phyloP scores from a whole-genome alignment of 1,140 invertebrate species.

The Aradophagus sp. region DNA sequence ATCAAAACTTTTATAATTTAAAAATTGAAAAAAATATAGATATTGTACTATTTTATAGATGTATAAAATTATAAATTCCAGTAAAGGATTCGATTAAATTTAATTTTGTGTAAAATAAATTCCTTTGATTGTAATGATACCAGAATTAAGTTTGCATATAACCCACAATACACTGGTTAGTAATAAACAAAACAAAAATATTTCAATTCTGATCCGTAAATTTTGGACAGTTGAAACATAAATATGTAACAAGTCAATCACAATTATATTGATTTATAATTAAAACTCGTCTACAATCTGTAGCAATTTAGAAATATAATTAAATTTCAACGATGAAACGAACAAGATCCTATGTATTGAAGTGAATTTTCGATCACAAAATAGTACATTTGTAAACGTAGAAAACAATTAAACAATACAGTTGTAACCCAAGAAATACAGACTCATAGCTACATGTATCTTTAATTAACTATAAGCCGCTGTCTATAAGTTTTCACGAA shows the following conservation, averaged over 20 bases:
- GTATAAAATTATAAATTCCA: too few species aligned
- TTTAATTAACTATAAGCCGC: too few species aligned
- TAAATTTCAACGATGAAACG: not conserved
- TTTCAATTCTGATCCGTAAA: conserved; percentile 9
- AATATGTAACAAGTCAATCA: not conserved
- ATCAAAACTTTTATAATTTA: too few species aligned
- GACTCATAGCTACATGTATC: too few species aligned
- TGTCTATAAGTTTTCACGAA: too few species aligned
- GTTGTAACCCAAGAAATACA: conserved; percentile 11
- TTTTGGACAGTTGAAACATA: conserved; percentile 12
- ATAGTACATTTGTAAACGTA: conserved; percentile 2
- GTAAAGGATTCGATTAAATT: too few species aligned
- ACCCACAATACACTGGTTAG: too few species aligned
- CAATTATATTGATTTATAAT: conserved; percentile 3
- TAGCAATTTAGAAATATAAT: conserved; percentile 1
- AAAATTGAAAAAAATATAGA: too few species aligned
- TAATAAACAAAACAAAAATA: conserved; percentile 21
- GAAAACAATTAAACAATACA: conserved; percentile 5
- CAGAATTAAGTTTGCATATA: too few species aligned
- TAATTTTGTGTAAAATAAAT: too few species aligned
- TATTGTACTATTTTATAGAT: too few species aligned
- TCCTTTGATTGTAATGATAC: too few species aligned
- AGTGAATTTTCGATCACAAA: conserved; percentile 34
- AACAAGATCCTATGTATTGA: not conserved
- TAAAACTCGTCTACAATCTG: conserved; percentile 15